These are phyloP conservation scores for Lophius piscatorius DNA, from an alignment of 2,113 vertebrate genomes.

Conservation along the genomic window DNA sequence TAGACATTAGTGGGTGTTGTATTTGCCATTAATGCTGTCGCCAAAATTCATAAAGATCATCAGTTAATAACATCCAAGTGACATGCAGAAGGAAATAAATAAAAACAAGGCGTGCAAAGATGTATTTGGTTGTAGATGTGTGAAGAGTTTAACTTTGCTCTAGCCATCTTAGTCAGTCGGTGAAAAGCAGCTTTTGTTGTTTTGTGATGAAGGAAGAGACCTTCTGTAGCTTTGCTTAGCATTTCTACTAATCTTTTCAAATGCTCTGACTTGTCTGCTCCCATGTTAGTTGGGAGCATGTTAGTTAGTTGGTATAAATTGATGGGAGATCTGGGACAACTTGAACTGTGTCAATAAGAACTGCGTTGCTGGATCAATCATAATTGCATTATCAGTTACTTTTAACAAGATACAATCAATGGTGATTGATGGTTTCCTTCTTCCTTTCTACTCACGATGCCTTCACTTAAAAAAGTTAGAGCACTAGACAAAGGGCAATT, in stretches of 20 bases:
- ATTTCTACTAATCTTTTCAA: not conserved
- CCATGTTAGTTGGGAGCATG: too few relatives aligned
- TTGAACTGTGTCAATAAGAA: conserved; percentile 13
- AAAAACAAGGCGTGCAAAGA: too few relatives aligned
- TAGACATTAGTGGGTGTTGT: too few relatives aligned
- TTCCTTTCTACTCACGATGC: not conserved
- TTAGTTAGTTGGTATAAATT: not conserved
- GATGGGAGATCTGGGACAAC: not conserved
- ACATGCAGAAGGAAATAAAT: too few relatives aligned
- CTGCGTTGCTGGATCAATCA: not conserved
- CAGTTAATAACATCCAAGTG: too few relatives aligned
- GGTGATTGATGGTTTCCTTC: not conserved
- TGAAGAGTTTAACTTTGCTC: too few relatives aligned
- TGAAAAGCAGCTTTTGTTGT: not conserved
- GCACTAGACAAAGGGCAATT: conserved; percentile 4
- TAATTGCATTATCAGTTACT: conserved; percentile 2
- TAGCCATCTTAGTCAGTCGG: too few relatives aligned
- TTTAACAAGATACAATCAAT: conserved; percentile 6
- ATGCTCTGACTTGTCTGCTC: not conserved
- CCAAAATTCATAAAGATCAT: too few relatives aligned
- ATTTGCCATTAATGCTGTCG: too few relatives aligned
- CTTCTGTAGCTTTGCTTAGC: not conserved
- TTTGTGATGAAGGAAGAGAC: not conserved
- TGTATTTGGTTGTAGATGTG: too few relatives aligned
- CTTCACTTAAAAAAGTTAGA: not conserved